A percentile compares a stretch with the other conserved stretches of the same genome.
Evolutionary conservation across 2,888 invertebrate genomes (phyloP).

Genomic region (Oscheius sp.): DNA sequence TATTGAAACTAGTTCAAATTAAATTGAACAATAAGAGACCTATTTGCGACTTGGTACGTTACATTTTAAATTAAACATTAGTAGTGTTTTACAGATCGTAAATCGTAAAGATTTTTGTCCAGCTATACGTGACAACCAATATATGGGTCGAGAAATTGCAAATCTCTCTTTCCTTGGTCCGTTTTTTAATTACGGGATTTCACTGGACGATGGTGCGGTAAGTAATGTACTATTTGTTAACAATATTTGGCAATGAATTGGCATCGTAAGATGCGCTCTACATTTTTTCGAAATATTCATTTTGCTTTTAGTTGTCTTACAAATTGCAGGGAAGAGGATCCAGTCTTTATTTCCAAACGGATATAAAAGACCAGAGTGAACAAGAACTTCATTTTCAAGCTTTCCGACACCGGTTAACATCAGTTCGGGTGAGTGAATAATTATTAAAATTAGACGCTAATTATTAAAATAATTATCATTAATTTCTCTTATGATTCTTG

Average conservation of each 20-base stretch:
- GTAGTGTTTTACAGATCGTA: background rate
- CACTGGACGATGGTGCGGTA: conserved; percentile 87
- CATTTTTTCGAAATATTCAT: background rate
- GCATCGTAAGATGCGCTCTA: background rate
- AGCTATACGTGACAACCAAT: conserved; percentile 66
- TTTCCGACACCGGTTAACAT: conserved; percentile 3
- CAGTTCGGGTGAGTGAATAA: conserved; percentile 6
- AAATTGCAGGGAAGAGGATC: conserved; percentile 11
- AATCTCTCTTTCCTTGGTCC: conserved; percentile 89
- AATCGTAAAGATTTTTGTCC: conserved; percentile 44
- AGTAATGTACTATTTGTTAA: conserved; percentile 48
- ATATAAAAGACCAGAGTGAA: conserved; percentile 9
- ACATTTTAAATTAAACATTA: background rate
- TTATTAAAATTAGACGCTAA: too few species aligned
- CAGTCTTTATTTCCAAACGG: background rate
- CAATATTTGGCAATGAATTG: too few species aligned
- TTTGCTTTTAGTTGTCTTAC: background rate
- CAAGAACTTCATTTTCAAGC: conserved; percentile 18
- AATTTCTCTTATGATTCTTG: too few species aligned
- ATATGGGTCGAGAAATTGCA: conserved; percentile 87
- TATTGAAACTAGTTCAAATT: conserved; percentile 39
- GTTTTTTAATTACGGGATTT: conserved; percentile 89
- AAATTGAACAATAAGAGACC: conserved; percentile 38
- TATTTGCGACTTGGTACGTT: conserved; percentile 42
- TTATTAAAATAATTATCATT: too few species aligned